Evolutionary conservation across 2,888 invertebrate species (phyloP).

Genomic region (Trisateles emortualis): DNA sequence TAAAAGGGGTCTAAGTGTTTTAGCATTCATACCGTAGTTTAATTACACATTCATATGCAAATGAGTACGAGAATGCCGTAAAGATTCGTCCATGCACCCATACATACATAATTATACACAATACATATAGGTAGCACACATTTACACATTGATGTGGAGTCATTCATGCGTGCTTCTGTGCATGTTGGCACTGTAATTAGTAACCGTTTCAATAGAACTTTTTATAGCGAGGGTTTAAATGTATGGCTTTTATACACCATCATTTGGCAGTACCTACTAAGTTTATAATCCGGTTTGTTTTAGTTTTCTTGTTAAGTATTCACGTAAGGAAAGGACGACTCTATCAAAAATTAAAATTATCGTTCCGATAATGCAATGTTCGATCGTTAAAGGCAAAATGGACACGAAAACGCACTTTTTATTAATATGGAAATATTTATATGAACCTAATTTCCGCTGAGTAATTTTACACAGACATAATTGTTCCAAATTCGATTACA

Average conservation of each 20-base stretch:
- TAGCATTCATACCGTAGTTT: slow-evolving; percentile 78
- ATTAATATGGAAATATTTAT: slow-evolving; percentile 54
- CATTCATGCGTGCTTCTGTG: slow-evolving; percentile 79
- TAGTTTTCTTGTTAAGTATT: slow-evolving; percentile 3
- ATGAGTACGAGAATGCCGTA: slow-evolving; percentile 77
- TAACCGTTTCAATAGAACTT: slow-evolving; percentile 72
- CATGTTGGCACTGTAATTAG: slow-evolving; percentile 81
- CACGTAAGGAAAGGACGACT: slow-evolving; percentile 1
- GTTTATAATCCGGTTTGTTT: slow-evolving; percentile 27
- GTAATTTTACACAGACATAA: slow-evolving; percentile 63
- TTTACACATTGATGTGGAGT: slow-evolving; percentile 68
- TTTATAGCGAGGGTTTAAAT: slow-evolving; percentile 56
- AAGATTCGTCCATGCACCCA: slow-evolving; percentile 73
- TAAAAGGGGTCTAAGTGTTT: slow-evolving; percentile 65
- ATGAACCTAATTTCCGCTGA: slow-evolving; percentile 57
- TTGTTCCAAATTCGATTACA: slow-evolving; percentile 62
- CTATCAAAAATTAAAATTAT: slow-evolving; percentile 10
- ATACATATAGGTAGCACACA: slow-evolving; percentile 36
- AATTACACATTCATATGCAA: slow-evolving; percentile 86
- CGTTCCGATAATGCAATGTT: slow-evolving; percentile 1
- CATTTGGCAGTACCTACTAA: slow-evolving; percentile 22
- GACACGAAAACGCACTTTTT: slow-evolving; percentile 36
- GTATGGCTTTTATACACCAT: slow-evolving; percentile 36
- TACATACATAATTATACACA: slow-evolving; percentile 35
- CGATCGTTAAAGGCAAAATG: slow-evolving; percentile 25